A percentile compares a stretch with the other conserved stretches of the same genome.
These are phyloP conservation scores for Augochlora pura DNA, from an alignment of 1,140 invertebrate species.

Conservation along the genomic window DNA sequence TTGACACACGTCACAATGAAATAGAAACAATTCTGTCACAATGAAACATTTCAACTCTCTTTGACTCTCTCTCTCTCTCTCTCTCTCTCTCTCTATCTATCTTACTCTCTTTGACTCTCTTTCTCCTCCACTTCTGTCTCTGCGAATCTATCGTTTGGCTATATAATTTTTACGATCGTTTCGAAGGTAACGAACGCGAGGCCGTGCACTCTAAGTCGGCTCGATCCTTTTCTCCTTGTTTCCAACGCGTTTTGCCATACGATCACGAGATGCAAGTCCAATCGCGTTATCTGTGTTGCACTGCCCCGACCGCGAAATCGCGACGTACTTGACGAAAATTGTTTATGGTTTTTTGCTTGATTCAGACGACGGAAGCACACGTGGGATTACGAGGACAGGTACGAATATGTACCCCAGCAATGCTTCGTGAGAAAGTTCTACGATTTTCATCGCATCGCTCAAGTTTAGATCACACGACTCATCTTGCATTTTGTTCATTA, in stretches of 20 bases:
- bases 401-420: slow-evolving; percentile 58
- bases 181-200: not conserved
- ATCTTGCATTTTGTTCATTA: slow-evolving; percentile 38
- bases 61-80: no score
- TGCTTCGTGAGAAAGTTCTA: slow-evolving; percentile 52
- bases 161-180: no score
- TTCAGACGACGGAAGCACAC: slow-evolving; percentile 82
- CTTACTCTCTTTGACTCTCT: not conserved
- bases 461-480: slow-evolving; percentile 20
- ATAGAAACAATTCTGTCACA: not conserved
- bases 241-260: not conserved
- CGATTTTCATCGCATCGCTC: slow-evolving; percentile 39
- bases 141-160: not conserved
- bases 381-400: slow-evolving; percentile 84
- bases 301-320: slow-evolving; percentile 15
- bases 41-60: not conserved
- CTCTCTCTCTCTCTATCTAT: not conserved
- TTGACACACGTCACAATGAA: not conserved
- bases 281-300: not conserved
- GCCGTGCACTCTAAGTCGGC: not conserved
- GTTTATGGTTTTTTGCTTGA: slow-evolving; percentile 69
- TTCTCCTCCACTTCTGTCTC: not conserved
- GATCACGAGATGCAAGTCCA: no score
- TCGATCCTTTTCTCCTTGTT: not conserved
- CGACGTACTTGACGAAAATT: slow-evolving; percentile 45